Percentiles rank a stretch among this genome's conserved stretches.
Evolutionary conservation across 1,140 invertebrate species (phyloP).

Genomic region (Diuraphis noxia): DNA sequence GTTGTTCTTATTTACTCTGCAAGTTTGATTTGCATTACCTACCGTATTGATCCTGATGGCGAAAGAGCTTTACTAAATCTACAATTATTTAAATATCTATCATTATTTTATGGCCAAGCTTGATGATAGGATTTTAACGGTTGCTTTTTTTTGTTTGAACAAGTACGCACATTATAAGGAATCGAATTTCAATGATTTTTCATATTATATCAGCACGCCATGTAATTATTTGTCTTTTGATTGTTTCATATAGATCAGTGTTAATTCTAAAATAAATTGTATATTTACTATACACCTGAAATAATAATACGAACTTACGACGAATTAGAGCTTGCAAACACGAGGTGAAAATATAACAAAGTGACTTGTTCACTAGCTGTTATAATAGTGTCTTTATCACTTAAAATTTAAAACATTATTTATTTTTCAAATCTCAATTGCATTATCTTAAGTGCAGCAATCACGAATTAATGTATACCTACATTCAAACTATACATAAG

Average conservation of each 20-base stretch:
- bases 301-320: background rate
- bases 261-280: background rate
- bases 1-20: background rate
- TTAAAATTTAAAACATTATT: background rate
- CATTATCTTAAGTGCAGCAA: conserved; percentile 8
- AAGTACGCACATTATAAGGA: background rate
- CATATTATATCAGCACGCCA: background rate
- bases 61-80: background rate
- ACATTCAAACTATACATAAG: background rate
- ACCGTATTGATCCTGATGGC: background rate
- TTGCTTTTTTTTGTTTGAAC: background rate
- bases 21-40: background rate
- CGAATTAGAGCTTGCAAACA: background rate
- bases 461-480: background rate
- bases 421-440: background rate
- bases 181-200: background rate
- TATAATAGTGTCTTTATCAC: background rate
- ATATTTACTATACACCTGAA: background rate
- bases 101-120: background rate
- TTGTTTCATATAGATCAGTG: background rate
- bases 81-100: background rate
- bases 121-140: background rate
- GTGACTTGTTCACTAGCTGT: background rate
- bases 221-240: background rate
- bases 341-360: background rate